Evolutionary conservation across 2,797 vertebrate genomes (phyloP).

Genomic region (Oreortyx pictus): DNA sequence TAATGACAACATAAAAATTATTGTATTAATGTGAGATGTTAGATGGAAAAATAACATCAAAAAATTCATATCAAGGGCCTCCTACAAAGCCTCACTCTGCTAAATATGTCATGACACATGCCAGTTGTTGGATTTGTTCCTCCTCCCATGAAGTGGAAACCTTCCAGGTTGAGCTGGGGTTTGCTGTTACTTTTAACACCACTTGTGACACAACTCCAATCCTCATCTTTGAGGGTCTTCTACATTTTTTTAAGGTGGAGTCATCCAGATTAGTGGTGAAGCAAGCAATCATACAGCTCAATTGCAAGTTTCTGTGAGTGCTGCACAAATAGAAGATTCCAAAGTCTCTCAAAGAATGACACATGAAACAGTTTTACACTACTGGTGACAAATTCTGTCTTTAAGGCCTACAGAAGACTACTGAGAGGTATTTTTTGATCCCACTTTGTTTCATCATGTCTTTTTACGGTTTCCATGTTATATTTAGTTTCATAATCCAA

Average conservation of each 20-base stretch:
- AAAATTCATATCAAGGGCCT: neutral
- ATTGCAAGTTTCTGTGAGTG: neutral
- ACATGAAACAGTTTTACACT: neutral
- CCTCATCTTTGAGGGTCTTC: neutral
- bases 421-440: neutral
- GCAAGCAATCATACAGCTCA: neutral
- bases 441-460: neutral
- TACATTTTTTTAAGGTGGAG: neutral
- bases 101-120: neutral
- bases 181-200: neutral
- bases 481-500: constrained; percentile 31
- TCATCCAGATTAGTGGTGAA: neutral
- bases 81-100: neutral
- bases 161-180: neutral
- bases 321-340: neutral
- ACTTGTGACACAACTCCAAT: neutral
- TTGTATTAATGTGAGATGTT: neutral
- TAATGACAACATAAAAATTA: neutral
- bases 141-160: neutral
- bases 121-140: neutral
- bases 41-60: neutral
- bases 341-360: neutral
- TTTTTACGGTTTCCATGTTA: neutral
- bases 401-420: neutral
- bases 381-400: neutral